Evolutionary conservation across 2,888 invertebrate species (phyloP).

Genomic region (Brachylomia viminalis): DNA sequence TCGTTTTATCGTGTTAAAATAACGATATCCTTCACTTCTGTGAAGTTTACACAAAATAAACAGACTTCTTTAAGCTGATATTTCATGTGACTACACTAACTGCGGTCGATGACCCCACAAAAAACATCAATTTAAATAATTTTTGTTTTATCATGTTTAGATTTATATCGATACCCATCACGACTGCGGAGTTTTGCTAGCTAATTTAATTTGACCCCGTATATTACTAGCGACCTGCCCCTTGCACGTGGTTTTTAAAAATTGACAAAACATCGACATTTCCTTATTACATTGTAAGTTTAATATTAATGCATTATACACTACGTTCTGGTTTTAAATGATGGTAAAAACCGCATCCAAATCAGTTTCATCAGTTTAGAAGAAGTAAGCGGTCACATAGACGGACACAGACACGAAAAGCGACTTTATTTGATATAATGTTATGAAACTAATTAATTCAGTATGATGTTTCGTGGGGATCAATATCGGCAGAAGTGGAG

Average conservation of each 20-base stretch:
- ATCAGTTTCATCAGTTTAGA: neutral
- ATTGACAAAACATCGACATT: neutral
- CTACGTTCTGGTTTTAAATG: neutral
- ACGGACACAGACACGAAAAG: neutral
- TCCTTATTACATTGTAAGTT: neutral
- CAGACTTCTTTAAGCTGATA: too few relatives aligned
- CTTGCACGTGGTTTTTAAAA: neutral
- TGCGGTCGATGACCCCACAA: too few relatives aligned
- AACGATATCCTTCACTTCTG: too few relatives aligned
- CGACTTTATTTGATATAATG: neutral
- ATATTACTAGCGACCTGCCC: neutral
- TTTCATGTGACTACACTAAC: too few relatives aligned
- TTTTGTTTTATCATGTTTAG: too few relatives aligned
- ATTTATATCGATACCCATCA: too few relatives aligned
- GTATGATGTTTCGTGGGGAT: neutral
- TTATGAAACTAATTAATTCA: slow-evolving; percentile 3
- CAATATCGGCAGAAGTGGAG: neutral
- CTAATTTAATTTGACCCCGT: too few relatives aligned
- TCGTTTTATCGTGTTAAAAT: too few relatives aligned
- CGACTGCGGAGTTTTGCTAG: too few relatives aligned
- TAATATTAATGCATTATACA: neutral
- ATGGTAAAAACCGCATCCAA: neutral
- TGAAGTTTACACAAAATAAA: too few relatives aligned
- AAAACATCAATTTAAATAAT: too few relatives aligned
- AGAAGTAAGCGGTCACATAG: neutral